phyloP scores from a whole-genome alignment of 2,888 invertebrate genomes.

The Acleris laterana region DNA sequence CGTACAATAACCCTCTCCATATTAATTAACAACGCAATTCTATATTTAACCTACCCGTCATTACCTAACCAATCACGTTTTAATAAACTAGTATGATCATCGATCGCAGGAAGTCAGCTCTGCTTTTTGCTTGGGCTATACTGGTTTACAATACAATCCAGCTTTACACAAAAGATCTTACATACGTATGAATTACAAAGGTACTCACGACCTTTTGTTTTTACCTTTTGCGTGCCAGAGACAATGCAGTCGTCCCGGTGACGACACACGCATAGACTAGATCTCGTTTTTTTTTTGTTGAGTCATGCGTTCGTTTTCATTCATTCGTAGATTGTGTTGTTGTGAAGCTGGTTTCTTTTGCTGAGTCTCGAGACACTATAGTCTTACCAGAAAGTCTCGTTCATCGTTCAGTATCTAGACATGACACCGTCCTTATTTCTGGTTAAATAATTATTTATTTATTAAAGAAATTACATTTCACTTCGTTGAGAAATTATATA shows the following conservation, averaged over 20 bases:
- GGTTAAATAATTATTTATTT: too few species aligned
- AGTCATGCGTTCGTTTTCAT: constrained; percentile 21
- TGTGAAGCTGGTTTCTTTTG: not conserved
- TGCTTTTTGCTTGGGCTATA: constrained; percentile 29
- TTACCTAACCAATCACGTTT: constrained; percentile 30
- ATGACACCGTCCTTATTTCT: too few species aligned
- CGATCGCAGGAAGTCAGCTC: constrained; percentile 26
- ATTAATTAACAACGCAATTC: not conserved
- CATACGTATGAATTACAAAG: not conserved
- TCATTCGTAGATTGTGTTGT: constrained; percentile 19
- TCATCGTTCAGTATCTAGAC: too few species aligned
- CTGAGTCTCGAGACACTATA: too few species aligned
- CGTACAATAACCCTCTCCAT: not conserved
- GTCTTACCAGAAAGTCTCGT: too few species aligned
- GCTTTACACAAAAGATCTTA: not conserved
- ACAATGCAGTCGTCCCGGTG: constrained; percentile 44
- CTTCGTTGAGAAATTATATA: too few species aligned
- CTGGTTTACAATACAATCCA: constrained; percentile 17
- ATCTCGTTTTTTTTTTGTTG: constrained; percentile 20
- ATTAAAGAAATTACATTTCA: too few species aligned
- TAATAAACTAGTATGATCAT: constrained; percentile 19
- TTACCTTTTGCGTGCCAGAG: constrained; percentile 2
- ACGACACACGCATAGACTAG: constrained; percentile 35
- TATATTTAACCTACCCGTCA: constrained; percentile 5
- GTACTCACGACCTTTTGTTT: constrained; percentile 4